Percentiles rank a stretch among this genome's conserved stretches.
Conservation (phyloP, 2,888 invertebrate genomes). For the Campoplex capitator region DNA sequence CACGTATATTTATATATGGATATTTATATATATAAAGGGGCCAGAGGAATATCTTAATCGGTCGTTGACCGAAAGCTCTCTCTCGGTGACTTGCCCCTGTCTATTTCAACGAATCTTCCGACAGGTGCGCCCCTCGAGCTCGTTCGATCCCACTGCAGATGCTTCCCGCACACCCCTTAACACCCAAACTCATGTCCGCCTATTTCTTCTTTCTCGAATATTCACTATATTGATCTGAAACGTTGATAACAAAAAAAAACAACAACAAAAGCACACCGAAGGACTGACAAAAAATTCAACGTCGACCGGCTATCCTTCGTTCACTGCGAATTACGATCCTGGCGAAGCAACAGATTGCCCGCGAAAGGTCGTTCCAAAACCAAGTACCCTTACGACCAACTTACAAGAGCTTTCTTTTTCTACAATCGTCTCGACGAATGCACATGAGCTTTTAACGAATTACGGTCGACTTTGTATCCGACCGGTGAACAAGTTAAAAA, state of each 20-base stretch:
- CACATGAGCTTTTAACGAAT: background rate
- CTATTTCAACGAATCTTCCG: slow-evolving; percentile 61
- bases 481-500: background rate
- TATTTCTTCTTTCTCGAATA: slow-evolving; percentile 7
- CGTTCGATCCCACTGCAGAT: slow-evolving; percentile 63
- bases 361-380: slow-evolving; percentile 33
- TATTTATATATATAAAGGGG: background rate
- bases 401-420: slow-evolving; percentile 1
- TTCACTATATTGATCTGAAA: slow-evolving; percentile 20
- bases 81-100: slow-evolving; percentile 58
- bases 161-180: slow-evolving; percentile 29
- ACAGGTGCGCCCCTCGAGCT: slow-evolving; percentile 64
- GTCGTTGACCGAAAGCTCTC: slow-evolving; percentile 38
- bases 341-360: slow-evolving; percentile 75
- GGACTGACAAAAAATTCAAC: background rate
- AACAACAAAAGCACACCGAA: too few relatives aligned
- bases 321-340: slow-evolving; percentile 16
- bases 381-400: background rate
- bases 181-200: background rate
- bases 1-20: background rate
- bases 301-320: background rate
- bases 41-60: slow-evolving; percentile 26
- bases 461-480: slow-evolving; percentile 14
- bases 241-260: background rate
- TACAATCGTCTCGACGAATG: slow-evolving; percentile 27